Percentiles rank a stretch among this genome's conserved stretches.
phyloP scores from a whole-genome alignment of 1,140 invertebrate genomes.

The Paraescarpia echinospica region DNA sequence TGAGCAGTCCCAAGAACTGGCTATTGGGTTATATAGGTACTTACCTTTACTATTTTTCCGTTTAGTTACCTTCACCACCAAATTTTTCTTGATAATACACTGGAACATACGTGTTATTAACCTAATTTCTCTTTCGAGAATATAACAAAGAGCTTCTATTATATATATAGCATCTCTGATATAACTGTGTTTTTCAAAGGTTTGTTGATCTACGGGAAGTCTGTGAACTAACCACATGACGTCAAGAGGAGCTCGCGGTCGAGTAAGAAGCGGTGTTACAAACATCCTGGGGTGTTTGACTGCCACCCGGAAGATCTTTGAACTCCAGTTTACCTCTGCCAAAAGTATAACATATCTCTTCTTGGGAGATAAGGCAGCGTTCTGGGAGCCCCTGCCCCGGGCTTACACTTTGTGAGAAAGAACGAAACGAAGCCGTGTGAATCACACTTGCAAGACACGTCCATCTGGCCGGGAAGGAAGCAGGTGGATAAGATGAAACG shows the following conservation, averaged over 20 bases:
- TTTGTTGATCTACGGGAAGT: not conserved
- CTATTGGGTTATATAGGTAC: too few relatives aligned
- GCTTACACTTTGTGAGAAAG: not conserved
- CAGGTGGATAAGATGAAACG: not conserved
- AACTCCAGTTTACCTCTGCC: not conserved
- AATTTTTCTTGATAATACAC: too few relatives aligned
- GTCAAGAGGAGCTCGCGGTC: not conserved
- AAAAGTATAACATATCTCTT: not conserved
- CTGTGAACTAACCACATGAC: not conserved
- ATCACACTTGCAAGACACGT: not conserved
- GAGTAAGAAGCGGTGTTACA: not conserved
- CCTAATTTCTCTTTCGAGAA: too few relatives aligned
- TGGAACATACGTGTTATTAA: too few relatives aligned
- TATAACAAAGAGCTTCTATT: too few relatives aligned
- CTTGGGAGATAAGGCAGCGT: not conserved
- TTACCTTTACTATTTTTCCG: too few relatives aligned
- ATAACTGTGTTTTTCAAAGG: too few relatives aligned
- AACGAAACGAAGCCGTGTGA: not conserved
- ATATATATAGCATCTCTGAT: too few relatives aligned
- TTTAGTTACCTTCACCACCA: too few relatives aligned
- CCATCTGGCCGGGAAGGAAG: not conserved
- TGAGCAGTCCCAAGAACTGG: too few relatives aligned
- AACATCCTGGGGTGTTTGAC: not conserved
- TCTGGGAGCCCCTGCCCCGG: not conserved
- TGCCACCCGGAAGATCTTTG: not conserved